These are phyloP conservation scores for Candoia aspera DNA, from an alignment of 2,113 vertebrate genomes.

Conservation along the genomic window DNA sequence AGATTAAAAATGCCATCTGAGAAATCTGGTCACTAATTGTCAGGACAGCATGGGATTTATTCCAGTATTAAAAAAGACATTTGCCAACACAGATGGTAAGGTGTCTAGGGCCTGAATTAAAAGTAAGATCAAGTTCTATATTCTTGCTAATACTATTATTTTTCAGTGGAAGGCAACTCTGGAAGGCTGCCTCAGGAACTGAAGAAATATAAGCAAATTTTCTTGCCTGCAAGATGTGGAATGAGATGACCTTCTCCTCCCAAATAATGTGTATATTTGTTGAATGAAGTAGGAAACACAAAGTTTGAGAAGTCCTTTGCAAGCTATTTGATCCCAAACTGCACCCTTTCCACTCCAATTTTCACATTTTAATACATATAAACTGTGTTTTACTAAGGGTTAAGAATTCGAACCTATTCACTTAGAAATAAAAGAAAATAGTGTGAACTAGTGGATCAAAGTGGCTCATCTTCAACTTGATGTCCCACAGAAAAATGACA, in stretches of 20 bases:
- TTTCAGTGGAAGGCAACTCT: not conserved
- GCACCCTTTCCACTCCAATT: not conserved
- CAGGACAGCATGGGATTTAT: conserved; percentile 18
- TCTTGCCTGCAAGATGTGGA: too few relatives aligned
- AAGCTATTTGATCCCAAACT: too few relatives aligned
- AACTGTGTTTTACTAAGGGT: not conserved
- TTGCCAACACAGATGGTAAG: not conserved
- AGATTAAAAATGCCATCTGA: conserved; percentile 21
- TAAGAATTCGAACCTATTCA: not conserved
- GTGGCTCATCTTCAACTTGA: too few relatives aligned
- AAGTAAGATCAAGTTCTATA: not conserved
- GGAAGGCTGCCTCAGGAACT: not conserved
- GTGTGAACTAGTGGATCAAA: not conserved
- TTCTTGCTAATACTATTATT: not conserved
- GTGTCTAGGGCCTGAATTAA: not conserved
- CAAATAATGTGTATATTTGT: too few relatives aligned
- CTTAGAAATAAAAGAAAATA: not conserved
- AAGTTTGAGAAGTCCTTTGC: too few relatives aligned
- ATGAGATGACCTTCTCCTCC: too few relatives aligned
- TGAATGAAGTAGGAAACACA: too few relatives aligned
- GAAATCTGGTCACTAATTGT: conserved; percentile 12
- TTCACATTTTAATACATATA: not conserved
- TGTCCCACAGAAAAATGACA: not conserved
- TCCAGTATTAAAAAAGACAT: conserved; percentile 2
- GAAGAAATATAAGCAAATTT: too few relatives aligned